Conservation (phyloP, 1,140 invertebrate species). For the Aphelenchoides fujianensis region DNA sequence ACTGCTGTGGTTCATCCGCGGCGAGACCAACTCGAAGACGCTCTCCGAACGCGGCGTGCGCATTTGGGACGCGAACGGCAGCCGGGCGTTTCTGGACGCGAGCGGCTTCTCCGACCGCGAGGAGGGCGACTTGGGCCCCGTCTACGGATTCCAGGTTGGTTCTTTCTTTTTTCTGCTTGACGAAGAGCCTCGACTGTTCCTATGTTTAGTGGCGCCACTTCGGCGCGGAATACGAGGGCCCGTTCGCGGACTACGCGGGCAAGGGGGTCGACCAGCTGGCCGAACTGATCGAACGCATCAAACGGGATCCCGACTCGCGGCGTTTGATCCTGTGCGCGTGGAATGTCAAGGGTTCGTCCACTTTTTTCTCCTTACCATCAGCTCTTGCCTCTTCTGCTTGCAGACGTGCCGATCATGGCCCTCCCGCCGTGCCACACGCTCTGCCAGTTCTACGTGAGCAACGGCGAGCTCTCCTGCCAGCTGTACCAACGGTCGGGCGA, state of each 20-base stretch:
- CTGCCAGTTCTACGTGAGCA: constrained; percentile 86
- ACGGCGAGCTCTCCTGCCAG: constrained; percentile 79
- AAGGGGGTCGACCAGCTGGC: constrained; percentile 87
- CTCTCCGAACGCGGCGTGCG: constrained; percentile 80
- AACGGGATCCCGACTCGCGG: constrained; percentile 78
- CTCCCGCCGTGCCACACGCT: constrained; percentile 93
- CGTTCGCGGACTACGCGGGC: constrained; percentile 73
- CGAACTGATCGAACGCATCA: constrained; percentile 78
- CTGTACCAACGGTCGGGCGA: constrained; percentile 95
- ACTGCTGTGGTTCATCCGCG: constrained; percentile 88
- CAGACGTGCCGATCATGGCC: constrained; percentile 84
- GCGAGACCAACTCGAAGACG: constrained; percentile 85
- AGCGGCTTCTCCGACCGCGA: constrained; percentile 76
- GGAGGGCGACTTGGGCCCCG: constrained; percentile 92
- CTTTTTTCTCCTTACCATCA: no score
- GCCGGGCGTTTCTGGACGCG: constrained; percentile 82
- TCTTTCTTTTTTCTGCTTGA: constrained; percentile 62
- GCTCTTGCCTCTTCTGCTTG: no score
- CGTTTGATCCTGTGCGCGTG: constrained; percentile 90
- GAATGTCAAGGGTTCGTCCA: constrained; percentile 82
- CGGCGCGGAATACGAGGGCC: constrained; percentile 84
- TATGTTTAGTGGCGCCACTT: constrained; percentile 97
- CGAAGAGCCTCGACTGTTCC: no score
- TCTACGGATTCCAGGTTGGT: constrained; percentile 98
- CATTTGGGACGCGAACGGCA: constrained; percentile 97